Percentiles rank a stretch among this genome's conserved stretches.
Conservation (phyloP, 2,113 vertebrate genomes). For the Origma solitaria region DNA sequence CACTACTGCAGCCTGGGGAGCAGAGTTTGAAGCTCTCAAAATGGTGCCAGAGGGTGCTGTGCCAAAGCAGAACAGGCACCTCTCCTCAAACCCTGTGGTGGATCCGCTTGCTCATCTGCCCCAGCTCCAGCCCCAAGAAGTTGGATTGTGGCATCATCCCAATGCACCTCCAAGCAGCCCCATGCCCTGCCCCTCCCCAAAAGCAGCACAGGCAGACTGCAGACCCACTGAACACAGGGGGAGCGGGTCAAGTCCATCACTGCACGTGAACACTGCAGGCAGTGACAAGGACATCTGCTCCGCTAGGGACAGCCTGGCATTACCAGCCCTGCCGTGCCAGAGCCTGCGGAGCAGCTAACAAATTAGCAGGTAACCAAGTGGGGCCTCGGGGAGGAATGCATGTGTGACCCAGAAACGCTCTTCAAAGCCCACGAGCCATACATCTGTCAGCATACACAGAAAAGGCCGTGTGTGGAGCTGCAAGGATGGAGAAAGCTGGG, state of each 20-base stretch:
- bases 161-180: rapidly evolving
- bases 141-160: background rate
- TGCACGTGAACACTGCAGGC: background rate
- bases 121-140: background rate
- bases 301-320: background rate
- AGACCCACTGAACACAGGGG: background rate
- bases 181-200: background rate
- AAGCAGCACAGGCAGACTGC: background rate
- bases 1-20: background rate
- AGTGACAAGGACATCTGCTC: background rate
- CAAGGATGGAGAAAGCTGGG: background rate
- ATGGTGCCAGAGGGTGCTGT: background rate
- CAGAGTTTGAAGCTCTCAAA: background rate
- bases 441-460: background rate
- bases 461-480: background rate
- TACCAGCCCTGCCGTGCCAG: rapidly evolving
- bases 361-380: background rate
- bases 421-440: background rate
- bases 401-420: slow-evolving; percentile 4
- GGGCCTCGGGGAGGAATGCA: background rate
- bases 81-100: rapidly evolving
- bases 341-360: background rate
- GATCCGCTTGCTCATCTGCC: rapidly evolving
- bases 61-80: background rate
- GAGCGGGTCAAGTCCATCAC: rapidly evolving